Evolutionary conservation across 2,797 vertebrate genomes (phyloP), one percentile per base, ranked within the genome.

Genomic region (Pipistrellus nathusii): DNA sequence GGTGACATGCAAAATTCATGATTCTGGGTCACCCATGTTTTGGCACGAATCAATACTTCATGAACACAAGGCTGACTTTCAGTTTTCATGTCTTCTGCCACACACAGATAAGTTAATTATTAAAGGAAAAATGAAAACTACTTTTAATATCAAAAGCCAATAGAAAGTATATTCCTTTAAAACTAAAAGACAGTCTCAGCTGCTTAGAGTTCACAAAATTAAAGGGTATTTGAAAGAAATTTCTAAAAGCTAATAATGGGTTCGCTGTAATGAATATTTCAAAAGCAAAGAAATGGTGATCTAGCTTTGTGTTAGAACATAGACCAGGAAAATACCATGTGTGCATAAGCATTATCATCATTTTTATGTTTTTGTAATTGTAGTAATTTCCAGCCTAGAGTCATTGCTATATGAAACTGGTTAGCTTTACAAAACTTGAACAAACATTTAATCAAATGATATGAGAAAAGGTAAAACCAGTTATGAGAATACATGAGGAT

Each of bases 1-100:
- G 18, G n/a, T 13, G 4, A 11, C 32, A 0, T 0, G 48, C 6
- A 2, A 4, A 23, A 0, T 3, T 2, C 0, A 0, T 15, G 48
- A 8, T 48, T 44, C 23, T 5, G 9, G 3, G 38, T 27, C 30
- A 2, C 3, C 9, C 8, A 0, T 1, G 64, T n/a, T 18, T 69
- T 3, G 1, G n/a, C n/a, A 15, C 1, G 27, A 73, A 12, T 77
- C 38, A 6, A 35, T 12, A 3, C 15, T 32, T 75, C 13, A 2
- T 0, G 20, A 30, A 15, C 25, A n/a, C 8, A 10, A 73, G 25
- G 2, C 0, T 35, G 12, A 41, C 5, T 51, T 68, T 77, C 20
- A 68, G 68, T 72, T 51, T 78, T 32, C 10, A 12, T 64, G 68
- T 55, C 32, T 17, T 38, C 55, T 57, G 38, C 3, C 23, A 38